Base-by-base conservation (phyloP, 2,888 invertebrate species). In the Diaperis boleti region DNA sequence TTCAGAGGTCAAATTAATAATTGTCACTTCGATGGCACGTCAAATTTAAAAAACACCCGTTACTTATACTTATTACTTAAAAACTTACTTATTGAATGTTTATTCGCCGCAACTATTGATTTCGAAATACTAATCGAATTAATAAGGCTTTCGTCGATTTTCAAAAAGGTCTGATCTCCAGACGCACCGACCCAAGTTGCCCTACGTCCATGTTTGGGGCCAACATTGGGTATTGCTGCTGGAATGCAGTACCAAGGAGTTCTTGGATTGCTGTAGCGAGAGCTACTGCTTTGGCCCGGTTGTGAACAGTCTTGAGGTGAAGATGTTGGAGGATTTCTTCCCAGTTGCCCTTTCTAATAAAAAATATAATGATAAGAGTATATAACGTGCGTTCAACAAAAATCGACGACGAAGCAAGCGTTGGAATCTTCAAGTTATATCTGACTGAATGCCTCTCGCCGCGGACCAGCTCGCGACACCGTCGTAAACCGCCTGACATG, bases 101-200 rank as follows among this genome's bases (percentile, higher is more conserved):
- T 90, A 78, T 95, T 95, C 6, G 96, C 94, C 69, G 95, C 92
- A 37, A 97, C 92, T 57, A 92, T 94, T 17, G 96, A 92, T 73
- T 92, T 91, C 41, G 92, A 88, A 60, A 98, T 85, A 74, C 92
- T 94, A 69, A 94, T 91, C 0, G 94, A 91, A 79, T 96, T 96
- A 66, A 98, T 94, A n/a, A 96, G 84, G 1, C 92, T 90, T 80
- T 97, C 96, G 69, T 96, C 95, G 54, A 96, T 89, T 80, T 94
- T 94, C 45, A 97, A 86, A 78, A 94, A 96, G 1, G 98, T 98
- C 82, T 95, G 94, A 83, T 98, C 98, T 0, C 95, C 96, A n/a
- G 94, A 93, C 2, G 97, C 96, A 0, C 94, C 92, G 10, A 98
- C 88, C 95, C 96, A 96, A 0, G 94, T 94, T 0, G 95, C 98